Evolutionary conservation across 2,888 invertebrate species (phyloP).

Genomic region (Ennomos quercinarius): DNA sequence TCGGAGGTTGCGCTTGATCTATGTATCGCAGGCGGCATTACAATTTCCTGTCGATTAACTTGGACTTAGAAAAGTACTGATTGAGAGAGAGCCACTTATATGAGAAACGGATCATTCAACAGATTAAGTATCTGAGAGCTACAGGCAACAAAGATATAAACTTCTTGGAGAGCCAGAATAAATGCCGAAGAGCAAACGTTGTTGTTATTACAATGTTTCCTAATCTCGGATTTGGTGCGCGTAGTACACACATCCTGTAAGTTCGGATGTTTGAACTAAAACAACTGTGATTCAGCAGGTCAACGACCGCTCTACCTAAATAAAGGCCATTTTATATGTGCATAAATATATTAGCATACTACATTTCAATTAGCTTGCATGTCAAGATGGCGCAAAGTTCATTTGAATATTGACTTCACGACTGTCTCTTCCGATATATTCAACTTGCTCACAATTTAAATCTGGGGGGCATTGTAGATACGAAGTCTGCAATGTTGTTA

Average conservation of each 20-base stretch:
- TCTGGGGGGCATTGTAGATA: constrained; percentile 3
- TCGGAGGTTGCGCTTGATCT: constrained; percentile 26
- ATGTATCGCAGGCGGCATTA: constrained; percentile 24
- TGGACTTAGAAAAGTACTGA: constrained; percentile 7
- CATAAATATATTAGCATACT: constrained; percentile 68
- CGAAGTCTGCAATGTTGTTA: not conserved
- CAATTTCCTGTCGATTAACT: constrained; percentile 26
- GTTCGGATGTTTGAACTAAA: constrained; percentile 8
- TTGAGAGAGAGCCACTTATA: constrained; percentile 2
- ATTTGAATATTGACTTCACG: constrained; percentile 77
- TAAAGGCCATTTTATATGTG: constrained; percentile 51
- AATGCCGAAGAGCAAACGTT: too few species aligned
- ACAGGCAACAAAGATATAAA: too few species aligned
- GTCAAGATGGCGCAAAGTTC: constrained; percentile 65
- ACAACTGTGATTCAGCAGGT: constrained; percentile 28
- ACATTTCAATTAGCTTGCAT: constrained; percentile 73
- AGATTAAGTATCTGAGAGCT: constrained; percentile 8
- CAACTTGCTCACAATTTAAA: constrained; percentile 18
- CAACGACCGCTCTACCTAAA: constrained; percentile 51
- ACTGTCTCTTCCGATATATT: constrained; percentile 50
- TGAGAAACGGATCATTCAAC: constrained; percentile 1
- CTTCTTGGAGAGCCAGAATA: too few species aligned
- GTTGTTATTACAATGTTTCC: not conserved
- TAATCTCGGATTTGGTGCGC: not conserved
- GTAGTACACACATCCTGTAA: constrained; percentile 10